Evolutionary conservation across 2,797 vertebrate genomes (phyloP).

Genomic region (Sus cebifrons): DNA sequence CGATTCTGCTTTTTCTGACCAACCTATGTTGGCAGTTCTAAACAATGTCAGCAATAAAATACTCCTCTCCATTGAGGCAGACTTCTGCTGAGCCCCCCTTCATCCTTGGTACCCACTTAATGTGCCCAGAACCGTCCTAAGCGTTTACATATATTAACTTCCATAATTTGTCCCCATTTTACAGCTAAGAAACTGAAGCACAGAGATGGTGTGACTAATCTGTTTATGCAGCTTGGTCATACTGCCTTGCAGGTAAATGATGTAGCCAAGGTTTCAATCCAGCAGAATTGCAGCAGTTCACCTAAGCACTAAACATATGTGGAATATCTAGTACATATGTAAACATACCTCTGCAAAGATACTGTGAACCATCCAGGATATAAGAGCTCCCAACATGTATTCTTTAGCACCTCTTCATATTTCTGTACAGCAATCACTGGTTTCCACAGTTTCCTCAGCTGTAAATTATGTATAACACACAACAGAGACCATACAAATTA

Average conservation of each 20-base stretch:
- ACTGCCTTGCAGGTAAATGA: background rate
- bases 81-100: background rate
- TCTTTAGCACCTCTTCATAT: background rate
- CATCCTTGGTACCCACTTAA: background rate
- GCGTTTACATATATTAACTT: background rate
- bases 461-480: background rate
- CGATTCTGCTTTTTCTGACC: background rate
- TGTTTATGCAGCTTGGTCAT: background rate
- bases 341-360: background rate
- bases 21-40: conserved; percentile 1
- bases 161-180: background rate
- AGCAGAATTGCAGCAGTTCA: background rate
- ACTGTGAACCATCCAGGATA: background rate
- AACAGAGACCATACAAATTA: background rate
- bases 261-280: background rate
- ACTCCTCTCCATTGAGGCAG: background rate
- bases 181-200: background rate
- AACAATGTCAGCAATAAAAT: conserved; percentile 28
- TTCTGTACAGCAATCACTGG: background rate
- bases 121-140: background rate
- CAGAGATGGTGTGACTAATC: background rate
- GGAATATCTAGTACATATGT: background rate
- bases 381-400: background rate
- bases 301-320: background rate
- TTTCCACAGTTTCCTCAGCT: background rate